A percentile compares a stretch with the other conserved stretches of the same genome.
Evolutionary conservation across 2,113 vertebrate genomes (phyloP).

Genomic region (Acrocephalus kingi): DNA sequence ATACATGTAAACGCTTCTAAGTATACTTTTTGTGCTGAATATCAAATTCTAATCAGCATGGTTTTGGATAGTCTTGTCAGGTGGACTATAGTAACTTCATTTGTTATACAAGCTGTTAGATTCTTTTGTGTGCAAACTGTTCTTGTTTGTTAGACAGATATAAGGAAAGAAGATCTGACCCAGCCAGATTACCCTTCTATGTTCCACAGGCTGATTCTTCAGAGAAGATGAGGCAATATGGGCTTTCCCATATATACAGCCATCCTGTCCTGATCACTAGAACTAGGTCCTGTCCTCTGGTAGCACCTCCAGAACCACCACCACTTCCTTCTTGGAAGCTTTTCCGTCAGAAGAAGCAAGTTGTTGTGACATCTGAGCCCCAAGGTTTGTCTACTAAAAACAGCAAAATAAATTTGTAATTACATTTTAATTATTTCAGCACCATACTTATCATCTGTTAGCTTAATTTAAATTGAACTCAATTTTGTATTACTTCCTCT

Average conservation of each 20-base stretch:
- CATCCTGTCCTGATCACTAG: slow-evolving; percentile 85
- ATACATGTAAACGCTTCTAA: background rate
- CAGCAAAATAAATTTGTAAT: background rate
- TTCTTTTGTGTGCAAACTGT: background rate
- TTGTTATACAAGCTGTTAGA: background rate
- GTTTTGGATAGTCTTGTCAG: background rate
- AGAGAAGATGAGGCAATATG: slow-evolving; percentile 82
- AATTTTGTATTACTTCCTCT: background rate
- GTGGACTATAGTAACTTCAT: background rate
- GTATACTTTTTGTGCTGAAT: background rate
- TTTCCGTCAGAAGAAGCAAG: slow-evolving; percentile 80
- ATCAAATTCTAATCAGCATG: background rate
- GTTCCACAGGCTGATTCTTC: slow-evolving; percentile 80
- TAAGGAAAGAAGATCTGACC: background rate
- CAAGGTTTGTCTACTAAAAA: slow-evolving; percentile 72
- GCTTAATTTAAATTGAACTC: background rate
- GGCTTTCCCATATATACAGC: slow-evolving; percentile 81
- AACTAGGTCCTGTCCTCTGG: slow-evolving; percentile 82
- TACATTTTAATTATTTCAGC: background rate
- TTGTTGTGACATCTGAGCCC: slow-evolving; percentile 81
- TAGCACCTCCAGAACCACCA: slow-evolving; percentile 66
- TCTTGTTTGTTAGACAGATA: background rate
- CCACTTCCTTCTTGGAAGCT: slow-evolving; percentile 83
- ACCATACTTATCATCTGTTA: background rate
- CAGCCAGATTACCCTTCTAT: background rate